phyloP scores from a whole-genome alignment of 2,113 vertebrate species.

The Bungarus multicinctus region DNA sequence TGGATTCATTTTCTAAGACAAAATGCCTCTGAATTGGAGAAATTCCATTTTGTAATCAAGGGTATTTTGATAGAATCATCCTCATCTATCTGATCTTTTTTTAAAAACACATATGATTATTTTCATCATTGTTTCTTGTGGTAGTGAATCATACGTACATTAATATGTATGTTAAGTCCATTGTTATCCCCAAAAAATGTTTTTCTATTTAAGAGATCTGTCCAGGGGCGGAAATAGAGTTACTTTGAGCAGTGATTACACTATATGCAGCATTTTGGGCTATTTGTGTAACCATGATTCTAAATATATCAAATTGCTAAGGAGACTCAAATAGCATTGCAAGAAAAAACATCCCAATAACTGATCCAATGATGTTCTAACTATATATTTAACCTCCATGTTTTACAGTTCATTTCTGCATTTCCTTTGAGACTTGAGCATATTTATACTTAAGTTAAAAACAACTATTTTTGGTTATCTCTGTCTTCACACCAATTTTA shows the following conservation, averaged over 20 bases:
- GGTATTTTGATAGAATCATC: not conserved
- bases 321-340: not conserved
- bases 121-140: not conserved
- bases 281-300: slow-evolving; percentile 11
- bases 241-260: not conserved
- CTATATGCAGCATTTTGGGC: not conserved
- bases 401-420: not conserved
- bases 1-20: not conserved
- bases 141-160: not conserved
- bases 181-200: not conserved
- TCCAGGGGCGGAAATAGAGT: not conserved
- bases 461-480: slow-evolving; percentile 14
- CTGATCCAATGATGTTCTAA: not conserved
- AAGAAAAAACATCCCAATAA: not conserved
- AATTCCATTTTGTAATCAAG: not conserved
- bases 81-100: not conserved
- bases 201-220: not conserved
- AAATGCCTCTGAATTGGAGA: not conserved
- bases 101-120: not conserved
- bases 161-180: not conserved
- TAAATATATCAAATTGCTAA: slow-evolving; percentile 6
- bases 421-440: not conserved
- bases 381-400: rapidly evolving
- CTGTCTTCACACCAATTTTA: slow-evolving; percentile 1
- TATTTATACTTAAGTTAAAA: not conserved